A percentile compares a stretch with the other conserved stretches of the same genome.
Conservation (phyloP, 1,140 invertebrate genomes). For the Bombus pascuorum region DNA sequence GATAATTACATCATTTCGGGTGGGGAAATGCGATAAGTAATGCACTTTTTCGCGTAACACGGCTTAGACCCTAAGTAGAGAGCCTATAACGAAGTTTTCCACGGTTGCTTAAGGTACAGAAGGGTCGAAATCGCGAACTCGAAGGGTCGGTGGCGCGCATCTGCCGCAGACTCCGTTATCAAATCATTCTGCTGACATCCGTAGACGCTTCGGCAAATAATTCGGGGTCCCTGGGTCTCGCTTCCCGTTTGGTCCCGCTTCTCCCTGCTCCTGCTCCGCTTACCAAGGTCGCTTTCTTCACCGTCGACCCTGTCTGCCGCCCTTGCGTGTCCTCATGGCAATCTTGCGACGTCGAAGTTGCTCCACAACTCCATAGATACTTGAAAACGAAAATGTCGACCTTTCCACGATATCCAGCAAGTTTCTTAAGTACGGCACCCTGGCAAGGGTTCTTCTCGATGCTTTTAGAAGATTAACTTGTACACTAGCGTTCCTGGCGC, state of each 20-base stretch:
- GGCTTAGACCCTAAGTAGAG: no score
- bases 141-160: slow-evolving; percentile 33
- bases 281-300: background rate
- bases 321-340: slow-evolving; percentile 11
- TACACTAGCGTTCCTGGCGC: slow-evolving; percentile 27
- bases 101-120: slow-evolving; percentile 53
- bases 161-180: slow-evolving; percentile 60
- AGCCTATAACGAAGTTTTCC: slow-evolving; percentile 49
- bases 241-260: slow-evolving; percentile 9
- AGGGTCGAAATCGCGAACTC: background rate
- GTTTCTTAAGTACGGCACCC: slow-evolving; percentile 53
- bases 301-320: background rate
- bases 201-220: slow-evolving; percentile 56
- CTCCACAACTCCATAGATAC: slow-evolving; percentile 43
- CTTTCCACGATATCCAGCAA: slow-evolving; percentile 50
- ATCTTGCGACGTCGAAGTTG: slow-evolving; percentile 53
- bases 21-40: slow-evolving; percentile 34
- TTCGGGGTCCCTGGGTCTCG: slow-evolving; percentile 34
- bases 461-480: slow-evolving; percentile 68
- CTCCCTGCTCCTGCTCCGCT: background rate
- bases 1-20: slow-evolving; percentile 37
- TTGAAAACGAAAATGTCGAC: slow-evolving; percentile 33
- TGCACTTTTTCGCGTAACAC: slow-evolving; percentile 45
- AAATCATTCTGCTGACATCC: slow-evolving; percentile 63
- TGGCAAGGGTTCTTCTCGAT: slow-evolving; percentile 28